These are phyloP conservation scores for Peromyscus californicus DNA, from an alignment of 2,113 vertebrate species.

Conservation along the genomic window DNA sequence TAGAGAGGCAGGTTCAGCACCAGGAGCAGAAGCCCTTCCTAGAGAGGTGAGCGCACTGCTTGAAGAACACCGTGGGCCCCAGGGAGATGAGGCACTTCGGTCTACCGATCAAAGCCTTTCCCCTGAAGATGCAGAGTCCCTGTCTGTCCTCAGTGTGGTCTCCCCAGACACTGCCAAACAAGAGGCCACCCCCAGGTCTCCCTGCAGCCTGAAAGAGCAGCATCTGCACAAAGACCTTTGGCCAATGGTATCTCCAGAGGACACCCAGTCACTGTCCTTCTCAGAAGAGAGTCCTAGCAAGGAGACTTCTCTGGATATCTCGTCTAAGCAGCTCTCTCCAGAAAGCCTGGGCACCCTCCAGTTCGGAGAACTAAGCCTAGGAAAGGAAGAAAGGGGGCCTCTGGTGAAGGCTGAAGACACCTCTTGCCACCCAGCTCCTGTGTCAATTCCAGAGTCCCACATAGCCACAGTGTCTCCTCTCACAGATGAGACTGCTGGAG, in stretches of 20 bases:
- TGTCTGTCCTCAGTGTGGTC: slow-evolving; percentile 82
- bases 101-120: slow-evolving; percentile 78
- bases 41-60: slow-evolving; percentile 61
- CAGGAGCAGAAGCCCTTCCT: slow-evolving; percentile 62
- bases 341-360: slow-evolving; percentile 81
- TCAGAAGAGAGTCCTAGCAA: slow-evolving; percentile 85
- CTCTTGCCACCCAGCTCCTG: neutral
- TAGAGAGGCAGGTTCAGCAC: slow-evolving; percentile 53
- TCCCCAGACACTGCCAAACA: slow-evolving; percentile 78
- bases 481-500: slow-evolving; percentile 71
- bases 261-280: slow-evolving; percentile 83
- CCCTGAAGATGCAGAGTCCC: slow-evolving; percentile 85
- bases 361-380: slow-evolving; percentile 80
- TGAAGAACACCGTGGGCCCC: slow-evolving; percentile 73
- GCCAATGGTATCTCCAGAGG: slow-evolving; percentile 85
- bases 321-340: slow-evolving; percentile 84
- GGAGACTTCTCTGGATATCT: slow-evolving; percentile 84
- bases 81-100: slow-evolving; percentile 73
- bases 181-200: slow-evolving; percentile 69
- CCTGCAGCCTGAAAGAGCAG: slow-evolving; percentile 58
- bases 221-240: slow-evolving; percentile 71
- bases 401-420: slow-evolving; percentile 52
- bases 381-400: slow-evolving; percentile 79
- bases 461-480: slow-evolving; percentile 56
- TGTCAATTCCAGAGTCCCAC: slow-evolving; percentile 70